Evolutionary conservation across 2,797 vertebrate genomes (phyloP).

Genomic region (Sciaenops ocellatus): DNA sequence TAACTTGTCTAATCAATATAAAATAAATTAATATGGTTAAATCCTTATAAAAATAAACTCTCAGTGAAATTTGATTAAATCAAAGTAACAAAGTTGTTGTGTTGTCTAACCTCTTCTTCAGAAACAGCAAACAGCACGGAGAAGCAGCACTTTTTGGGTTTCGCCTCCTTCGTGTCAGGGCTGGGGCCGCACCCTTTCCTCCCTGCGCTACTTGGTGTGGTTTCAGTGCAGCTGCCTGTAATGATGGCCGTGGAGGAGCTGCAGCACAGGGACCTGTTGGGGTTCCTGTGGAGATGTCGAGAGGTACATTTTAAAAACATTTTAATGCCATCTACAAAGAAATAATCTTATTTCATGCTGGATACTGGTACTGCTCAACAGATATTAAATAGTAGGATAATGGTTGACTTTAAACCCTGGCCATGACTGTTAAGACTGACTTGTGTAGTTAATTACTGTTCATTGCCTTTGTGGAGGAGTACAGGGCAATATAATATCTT

Average conservation of each 20-base stretch:
- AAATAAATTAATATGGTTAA: not conserved
- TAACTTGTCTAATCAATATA: not conserved
- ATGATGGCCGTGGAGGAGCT: slow-evolving; percentile 88
- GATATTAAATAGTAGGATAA: no score
- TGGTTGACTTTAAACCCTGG: no score
- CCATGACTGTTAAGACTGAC: no score
- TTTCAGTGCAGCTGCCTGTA: slow-evolving; percentile 80
- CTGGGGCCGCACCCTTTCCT: slow-evolving; percentile 89
- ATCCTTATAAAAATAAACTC: not conserved
- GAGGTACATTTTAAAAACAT: slow-evolving; percentile 63
- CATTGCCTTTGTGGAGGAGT: slow-evolving; percentile 3
- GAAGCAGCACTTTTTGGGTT: slow-evolving; percentile 87
- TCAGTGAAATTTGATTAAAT: not conserved
- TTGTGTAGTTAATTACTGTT: not conserved
- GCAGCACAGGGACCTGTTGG: slow-evolving; percentile 87
- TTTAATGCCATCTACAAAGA: no score
- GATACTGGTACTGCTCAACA: not conserved
- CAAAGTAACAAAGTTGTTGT: not conserved
- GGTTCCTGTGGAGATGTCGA: slow-evolving; percentile 92
- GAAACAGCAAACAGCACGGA: slow-evolving; percentile 79
- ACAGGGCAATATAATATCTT: not conserved
- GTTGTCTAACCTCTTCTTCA: slow-evolving; percentile 48
- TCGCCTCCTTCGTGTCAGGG: slow-evolving; percentile 87
- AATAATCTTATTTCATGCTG: not conserved
- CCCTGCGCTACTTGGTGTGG: slow-evolving; percentile 88